Base-by-base conservation (phyloP, 2,113 vertebrate species). In the Silurus asotus region DNA sequence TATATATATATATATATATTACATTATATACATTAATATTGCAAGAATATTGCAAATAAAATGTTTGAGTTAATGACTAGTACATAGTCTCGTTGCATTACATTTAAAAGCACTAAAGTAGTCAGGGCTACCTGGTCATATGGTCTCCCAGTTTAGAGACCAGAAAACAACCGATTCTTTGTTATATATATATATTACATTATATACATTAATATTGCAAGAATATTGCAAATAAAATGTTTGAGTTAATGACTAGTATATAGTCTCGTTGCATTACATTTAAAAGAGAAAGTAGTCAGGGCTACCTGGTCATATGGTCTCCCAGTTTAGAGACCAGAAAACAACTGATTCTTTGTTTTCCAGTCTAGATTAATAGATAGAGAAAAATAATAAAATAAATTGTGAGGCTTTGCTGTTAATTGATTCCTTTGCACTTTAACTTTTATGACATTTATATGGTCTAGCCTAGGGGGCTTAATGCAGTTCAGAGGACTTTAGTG, bases 321-420 rank as follows among this genome's bases (percentile, higher is more conserved):
- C 55, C 2, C n/a, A 53, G 76, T 83, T 70, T 49, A 81, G 15
- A 28, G 8, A 17, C 28, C 64, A 88, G 79, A 79, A 75, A 88
- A 88, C 74, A 85, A 74, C 6, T 23, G 8, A 13, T 37, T 69
- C 62, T 87, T 83, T 86, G 84, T 86, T 76, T 37, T 89, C n/a
- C 75, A 88, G 28, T 72, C 49, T 45, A 77, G 53, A 84, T 65
- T 75, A 64, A 48, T 84, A 7, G 64, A 53, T 56, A 80, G 23
- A 3, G 78, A 86, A 86, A 87, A 77, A 84, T 85, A 87, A 87
- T 86, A 89, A 89, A 86, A 61, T 2, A 37, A 86, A 82, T 80
- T 65, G 49, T 48, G 86, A 69, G 56, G 76, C 79, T 92, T 90
- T 92, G 84, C 82, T 90, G 28, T 86, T 89, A 86, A 91, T 90